A percentile compares a stretch with the other conserved stretches of the same genome.
Conservation (phyloP, 2,797 vertebrate species). For the Poeciliopsis turneri region DNA sequence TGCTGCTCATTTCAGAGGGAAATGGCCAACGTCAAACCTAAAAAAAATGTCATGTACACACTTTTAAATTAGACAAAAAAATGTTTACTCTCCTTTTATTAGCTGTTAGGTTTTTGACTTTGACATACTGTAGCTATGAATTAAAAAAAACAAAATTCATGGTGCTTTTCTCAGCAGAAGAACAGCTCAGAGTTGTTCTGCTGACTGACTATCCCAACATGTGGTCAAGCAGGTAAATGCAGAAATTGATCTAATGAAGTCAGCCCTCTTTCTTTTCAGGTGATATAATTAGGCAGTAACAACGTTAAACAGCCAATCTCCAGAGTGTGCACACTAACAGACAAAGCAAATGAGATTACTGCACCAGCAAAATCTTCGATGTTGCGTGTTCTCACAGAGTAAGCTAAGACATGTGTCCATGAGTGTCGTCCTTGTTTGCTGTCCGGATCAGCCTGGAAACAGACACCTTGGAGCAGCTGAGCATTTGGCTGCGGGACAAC, state of each 20-base stretch:
- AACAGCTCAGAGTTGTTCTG: constrained; percentile 6
- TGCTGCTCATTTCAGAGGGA: not conserved
- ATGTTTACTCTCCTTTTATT: not conserved
- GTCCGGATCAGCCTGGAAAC: constrained; percentile 67
- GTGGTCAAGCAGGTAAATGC: constrained; percentile 43
- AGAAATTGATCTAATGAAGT: constrained; percentile 48
- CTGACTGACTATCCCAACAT: constrained; percentile 15
- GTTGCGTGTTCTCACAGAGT: constrained; percentile 26
- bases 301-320: constrained; percentile 37
- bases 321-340: constrained; percentile 34
- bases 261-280: constrained; percentile 36
- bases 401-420: constrained; percentile 25
- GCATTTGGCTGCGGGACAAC: constrained; percentile 84
- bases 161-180: not conserved
- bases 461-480: constrained; percentile 90
- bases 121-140: not conserved
- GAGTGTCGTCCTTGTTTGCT: constrained; percentile 50
- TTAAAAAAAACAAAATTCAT: not conserved
- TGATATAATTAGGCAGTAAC: constrained; percentile 57
- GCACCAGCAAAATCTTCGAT: constrained; percentile 24
- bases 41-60: not conserved
- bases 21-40: not conserved
- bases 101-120: not conserved
- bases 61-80: not conserved
- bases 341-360: constrained; percentile 44